Base-by-base conservation (phyloP, 1,140 invertebrate species). In the Trialeurodes vaporariorum region DNA sequence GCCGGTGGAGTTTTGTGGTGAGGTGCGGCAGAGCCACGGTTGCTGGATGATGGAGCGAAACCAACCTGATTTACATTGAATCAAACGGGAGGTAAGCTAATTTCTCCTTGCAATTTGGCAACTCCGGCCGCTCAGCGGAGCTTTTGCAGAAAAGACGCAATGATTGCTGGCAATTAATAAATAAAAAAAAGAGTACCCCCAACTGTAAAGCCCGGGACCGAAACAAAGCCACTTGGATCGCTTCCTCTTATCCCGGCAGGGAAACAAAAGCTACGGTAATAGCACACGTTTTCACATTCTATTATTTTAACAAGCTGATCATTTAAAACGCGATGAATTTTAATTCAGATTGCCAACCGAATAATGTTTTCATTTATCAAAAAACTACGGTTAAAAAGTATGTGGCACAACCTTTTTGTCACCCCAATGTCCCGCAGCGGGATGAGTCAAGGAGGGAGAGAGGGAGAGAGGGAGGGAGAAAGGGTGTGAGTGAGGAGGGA, bases 351-450 rank as follows among this genome's bases (percentile, higher is more conserved):
- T 49, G 5, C 34, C 34, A 17, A 49, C 34, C 34, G 34, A 49
- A 49, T 49, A 49, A 49, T 49, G 34, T 49, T 49, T 49, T 49
- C 34, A 49, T 49, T 49, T 49, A 49, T 49, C 34, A 49, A 49
- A 49, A 49, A 49, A 49, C 34, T 17, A 17, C 34, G 34, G 5
- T 49, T 49, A 5, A 49, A n/a, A n/a, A n/a, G n/a, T n/a, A 49
- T 49, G 34, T 49, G 34, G 5, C 34, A n/a, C n/a, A n/a, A 49
- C 34, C 34, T 49, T 49, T 49, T 49, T 49, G 34, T 49, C 34
- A 17, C 5, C 34, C 17, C 5, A 49, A 5, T n/a, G n/a, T 49
- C 17, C 34, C 34, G 34, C 34, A 17, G 17, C 5, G 34, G 34
- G 34, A 49, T 49, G 34, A 5, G 34, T 9, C 34, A 49, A 17